phyloP scores from a whole-genome alignment of 2,113 vertebrate species.

The Etheostoma spectabile region DNA sequence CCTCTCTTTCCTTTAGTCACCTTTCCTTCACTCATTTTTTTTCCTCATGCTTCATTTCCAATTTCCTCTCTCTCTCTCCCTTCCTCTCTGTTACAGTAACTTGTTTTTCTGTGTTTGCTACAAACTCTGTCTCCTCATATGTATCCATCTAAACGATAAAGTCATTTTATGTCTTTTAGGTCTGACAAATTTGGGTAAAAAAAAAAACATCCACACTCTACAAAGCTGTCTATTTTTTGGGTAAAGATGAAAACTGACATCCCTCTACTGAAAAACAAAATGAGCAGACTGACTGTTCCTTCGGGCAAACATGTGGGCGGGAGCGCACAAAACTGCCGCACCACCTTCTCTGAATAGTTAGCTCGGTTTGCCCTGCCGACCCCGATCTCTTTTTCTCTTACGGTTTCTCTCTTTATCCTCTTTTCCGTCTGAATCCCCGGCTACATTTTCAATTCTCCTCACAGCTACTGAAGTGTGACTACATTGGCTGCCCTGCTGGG shows the following conservation, averaged over 20 bases:
- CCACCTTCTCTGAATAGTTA: slow-evolving; percentile 20
- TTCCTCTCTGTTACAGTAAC: neutral
- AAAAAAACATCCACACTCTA: slow-evolving; percentile 1
- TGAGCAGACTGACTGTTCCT: slow-evolving; percentile 1
- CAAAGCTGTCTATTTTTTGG: slow-evolving; percentile 23
- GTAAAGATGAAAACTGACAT: slow-evolving; percentile 23
- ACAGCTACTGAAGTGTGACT: slow-evolving; percentile 54
- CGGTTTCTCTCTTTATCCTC: too few species aligned
- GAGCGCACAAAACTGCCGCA: neutral
- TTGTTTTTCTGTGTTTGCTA: neutral
- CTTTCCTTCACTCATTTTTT: slow-evolving; percentile 5
- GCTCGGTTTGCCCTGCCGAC: slow-evolving; percentile 32
- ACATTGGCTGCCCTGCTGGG: slow-evolving; percentile 23
- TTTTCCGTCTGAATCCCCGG: slow-evolving; percentile 31
- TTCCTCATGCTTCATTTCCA: neutral
- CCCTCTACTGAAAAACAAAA: slow-evolving; percentile 14
- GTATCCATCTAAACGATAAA: slow-evolving; percentile 15
- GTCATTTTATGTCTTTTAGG: neutral
- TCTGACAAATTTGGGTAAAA: slow-evolving; percentile 18
- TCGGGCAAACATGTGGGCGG: neutral
- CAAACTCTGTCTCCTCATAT: neutral
- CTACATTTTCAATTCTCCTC: slow-evolving; percentile 46
- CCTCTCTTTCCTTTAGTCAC: slow-evolving; percentile 11
- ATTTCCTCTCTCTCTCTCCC: neutral
- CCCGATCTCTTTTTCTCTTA: neutral